Evolutionary conservation across 2,113 vertebrate genomes (phyloP), one percentile per base, ranked within the genome.

Genomic region (Sprattus sprattus): DNA sequence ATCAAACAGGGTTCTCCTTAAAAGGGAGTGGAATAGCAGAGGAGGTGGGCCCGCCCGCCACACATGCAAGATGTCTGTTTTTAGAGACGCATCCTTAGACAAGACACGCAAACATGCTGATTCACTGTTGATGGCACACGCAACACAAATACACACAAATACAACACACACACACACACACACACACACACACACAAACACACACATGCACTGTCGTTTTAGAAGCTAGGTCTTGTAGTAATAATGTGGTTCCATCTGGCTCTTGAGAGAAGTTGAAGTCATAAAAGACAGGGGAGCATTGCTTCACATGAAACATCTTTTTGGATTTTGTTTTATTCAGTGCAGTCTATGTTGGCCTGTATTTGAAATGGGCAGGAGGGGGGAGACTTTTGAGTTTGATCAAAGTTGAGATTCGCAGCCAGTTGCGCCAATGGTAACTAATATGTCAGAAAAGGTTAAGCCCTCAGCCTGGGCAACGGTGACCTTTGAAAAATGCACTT

Each of bases 151-250:
- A 28, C n/a, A 25, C 64, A 52, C 28, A 81, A 47, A 28, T 89
- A 88, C 86, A 87, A 71, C 32, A 83, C 9, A 32, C 49, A 52
- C 47, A 52, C 82, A 83, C 82, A 83, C n/a, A 83, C 82, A 83
- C 81, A 82, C n/a, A 82, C 81, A 82, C 15, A 52, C 47, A 52
- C n/a, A 52, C 47, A 82, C 47, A n/a, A n/a, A 82, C 81, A 82
- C 25, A 54, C 25, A 52, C 49, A 52, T 89, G 87, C 87, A 86
- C 88, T 89, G 86, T 88, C 89, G 87, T 39, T 39, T 13, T 32
- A 39, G 28, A 9, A 16, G 64, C n/a, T 28, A 28, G 8, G 28
- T 10, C 10, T 32, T 39, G 15, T 64, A n/a, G 8, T 64, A 64
- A 49, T 25, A n/a, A 4, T 64, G 71, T 32, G 25, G 25, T 18